These are phyloP conservation scores for Lathamus discolor DNA, from an alignment of 2,113 vertebrate genomes.

Conservation along the genomic window DNA sequence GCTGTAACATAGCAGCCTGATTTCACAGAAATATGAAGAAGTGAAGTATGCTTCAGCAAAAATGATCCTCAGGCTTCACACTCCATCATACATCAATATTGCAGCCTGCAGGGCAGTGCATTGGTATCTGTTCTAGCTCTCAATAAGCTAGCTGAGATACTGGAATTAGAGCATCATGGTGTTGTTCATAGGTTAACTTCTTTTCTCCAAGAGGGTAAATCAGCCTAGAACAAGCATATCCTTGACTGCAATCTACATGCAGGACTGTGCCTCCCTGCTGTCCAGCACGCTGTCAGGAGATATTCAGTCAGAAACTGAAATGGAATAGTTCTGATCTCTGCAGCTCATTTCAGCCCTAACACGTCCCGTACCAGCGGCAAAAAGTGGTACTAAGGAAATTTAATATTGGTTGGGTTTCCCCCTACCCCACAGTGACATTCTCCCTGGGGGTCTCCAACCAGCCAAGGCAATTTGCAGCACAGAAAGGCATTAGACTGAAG, in stretches of 20 bases:
- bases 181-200: not conserved
- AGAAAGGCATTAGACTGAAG: not conserved
- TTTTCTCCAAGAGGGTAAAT: not conserved
- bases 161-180: not conserved
- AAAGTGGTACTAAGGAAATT: not conserved
- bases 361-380: not conserved
- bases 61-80: not conserved
- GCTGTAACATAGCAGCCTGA: not conserved
- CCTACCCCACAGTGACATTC: not conserved
- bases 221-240: slow-evolving; percentile 18
- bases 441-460: not conserved
- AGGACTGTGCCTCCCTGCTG: not conserved
- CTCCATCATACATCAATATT: not conserved
- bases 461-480: not conserved
- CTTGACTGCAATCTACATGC: not conserved
- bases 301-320: slow-evolving; percentile 1
- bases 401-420: not conserved
- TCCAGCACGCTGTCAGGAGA: not conserved
- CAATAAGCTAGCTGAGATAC: not conserved
- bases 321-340: not conserved
- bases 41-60: not conserved
- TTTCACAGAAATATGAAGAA: not conserved
- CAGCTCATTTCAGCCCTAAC: not conserved
- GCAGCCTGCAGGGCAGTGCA: not conserved
- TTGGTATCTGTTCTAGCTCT: not conserved